Conservation (phyloP, 2,888 invertebrate species). For the Listrodromus nycthemerus region DNA sequence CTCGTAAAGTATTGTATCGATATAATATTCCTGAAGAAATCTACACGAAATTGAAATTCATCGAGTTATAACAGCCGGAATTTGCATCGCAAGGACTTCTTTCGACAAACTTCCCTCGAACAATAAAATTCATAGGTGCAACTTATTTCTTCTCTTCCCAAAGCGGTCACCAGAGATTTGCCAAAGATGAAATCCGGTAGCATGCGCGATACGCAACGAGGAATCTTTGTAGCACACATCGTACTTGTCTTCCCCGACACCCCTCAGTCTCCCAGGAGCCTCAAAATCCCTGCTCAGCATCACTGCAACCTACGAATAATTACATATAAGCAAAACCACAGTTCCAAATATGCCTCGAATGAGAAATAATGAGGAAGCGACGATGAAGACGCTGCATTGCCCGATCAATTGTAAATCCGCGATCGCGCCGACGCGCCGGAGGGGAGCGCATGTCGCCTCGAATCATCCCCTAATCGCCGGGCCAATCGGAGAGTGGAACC, state of each 20-base stretch:
- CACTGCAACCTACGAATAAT: background rate
- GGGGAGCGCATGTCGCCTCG: conserved; percentile 62
- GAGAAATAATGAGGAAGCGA: background rate
- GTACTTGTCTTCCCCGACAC: background rate
- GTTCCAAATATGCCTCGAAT: background rate
- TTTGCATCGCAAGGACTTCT: too few relatives aligned
- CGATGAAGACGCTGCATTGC: background rate
- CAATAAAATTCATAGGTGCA: too few relatives aligned
- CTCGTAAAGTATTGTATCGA: too few relatives aligned
- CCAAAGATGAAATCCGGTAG: too few relatives aligned
- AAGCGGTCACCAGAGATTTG: too few relatives aligned
- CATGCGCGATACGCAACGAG: too few relatives aligned
- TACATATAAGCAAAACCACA: background rate
- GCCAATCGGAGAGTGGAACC: conserved; percentile 74
- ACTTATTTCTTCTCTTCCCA: too few relatives aligned
- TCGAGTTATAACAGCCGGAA: too few relatives aligned
- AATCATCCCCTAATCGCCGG: conserved; percentile 79
- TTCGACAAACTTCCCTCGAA: too few relatives aligned
- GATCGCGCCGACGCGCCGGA: conserved; percentile 51
- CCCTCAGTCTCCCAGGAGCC: background rate
- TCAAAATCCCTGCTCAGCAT: too few relatives aligned
- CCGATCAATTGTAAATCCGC: conserved; percentile 65
- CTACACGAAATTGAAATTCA: too few relatives aligned
- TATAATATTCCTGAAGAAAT: too few relatives aligned
- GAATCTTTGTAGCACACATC: background rate